Conservation (phyloP, 2,797 vertebrate species). For the Steatocranus sp. region DNA sequence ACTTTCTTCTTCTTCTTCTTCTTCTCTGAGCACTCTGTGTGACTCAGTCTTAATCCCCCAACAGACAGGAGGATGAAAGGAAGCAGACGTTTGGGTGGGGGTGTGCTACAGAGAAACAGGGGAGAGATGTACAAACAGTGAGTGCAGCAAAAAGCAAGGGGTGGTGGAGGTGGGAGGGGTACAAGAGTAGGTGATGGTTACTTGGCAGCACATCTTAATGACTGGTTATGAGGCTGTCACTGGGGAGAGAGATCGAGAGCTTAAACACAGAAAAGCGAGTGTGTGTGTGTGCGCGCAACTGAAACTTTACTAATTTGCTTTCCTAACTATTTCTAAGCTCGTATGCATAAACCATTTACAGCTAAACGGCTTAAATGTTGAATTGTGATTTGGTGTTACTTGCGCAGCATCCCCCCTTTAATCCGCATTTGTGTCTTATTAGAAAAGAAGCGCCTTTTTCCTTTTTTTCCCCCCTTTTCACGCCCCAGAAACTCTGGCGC, state of each 20-base stretch:
- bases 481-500: conserved; percentile 10
- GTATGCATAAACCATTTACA: not conserved
- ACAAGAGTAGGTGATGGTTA: not conserved
- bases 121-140: conserved; percentile 3
- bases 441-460: not conserved
- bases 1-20: not conserved
- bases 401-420: conserved; percentile 3
- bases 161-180: not conserved
- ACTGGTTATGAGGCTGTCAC: not conserved
- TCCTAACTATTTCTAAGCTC: not conserved
- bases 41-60: conserved; percentile 52
- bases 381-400: not conserved
- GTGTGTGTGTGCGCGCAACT: fast-evolving
- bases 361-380: conserved; percentile 18
- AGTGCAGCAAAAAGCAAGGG: not conserved
- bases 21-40: conserved; percentile 22
- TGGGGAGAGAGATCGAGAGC: not conserved
- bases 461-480: fast-evolving
- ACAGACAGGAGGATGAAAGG: conserved; percentile 40
- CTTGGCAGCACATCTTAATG: conserved; percentile 19
- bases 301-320: not conserved
- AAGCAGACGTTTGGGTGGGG: not conserved
- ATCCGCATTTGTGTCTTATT: conserved; percentile 18
- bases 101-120: not conserved
- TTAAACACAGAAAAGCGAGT: not conserved